Percentiles rank a stretch among this genome's conserved stretches.
Evolutionary conservation across 2,113 vertebrate genomes (phyloP).

Genomic region (Macquaria australasica): DNA sequence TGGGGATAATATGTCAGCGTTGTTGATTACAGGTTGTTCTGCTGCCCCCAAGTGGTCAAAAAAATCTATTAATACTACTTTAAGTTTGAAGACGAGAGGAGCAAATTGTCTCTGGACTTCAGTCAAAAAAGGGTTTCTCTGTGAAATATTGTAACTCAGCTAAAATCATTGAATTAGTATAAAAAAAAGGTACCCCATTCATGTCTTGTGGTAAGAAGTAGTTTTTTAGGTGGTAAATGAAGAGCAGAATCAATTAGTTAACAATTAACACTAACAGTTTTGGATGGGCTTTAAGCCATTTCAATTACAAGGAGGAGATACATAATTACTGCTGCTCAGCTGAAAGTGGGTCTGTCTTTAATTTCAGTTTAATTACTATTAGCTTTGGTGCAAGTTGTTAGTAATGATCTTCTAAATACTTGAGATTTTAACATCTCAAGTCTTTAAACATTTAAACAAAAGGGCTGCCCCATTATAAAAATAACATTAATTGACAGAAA

Average conservation of each 20-base stretch:
- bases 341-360: background rate
- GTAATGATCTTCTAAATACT: background rate
- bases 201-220: background rate
- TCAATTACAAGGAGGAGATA: background rate
- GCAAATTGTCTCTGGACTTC: background rate
- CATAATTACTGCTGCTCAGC: background rate
- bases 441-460: background rate
- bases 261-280: background rate
- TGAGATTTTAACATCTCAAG: background rate
- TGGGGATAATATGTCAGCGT: background rate
- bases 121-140: background rate
- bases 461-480: background rate
- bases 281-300: background rate
- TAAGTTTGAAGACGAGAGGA: background rate
- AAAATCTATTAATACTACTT: no score
- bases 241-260: background rate
- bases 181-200: background rate
- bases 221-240: background rate
- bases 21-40: background rate
- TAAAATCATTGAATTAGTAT: background rate
- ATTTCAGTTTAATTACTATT: background rate
- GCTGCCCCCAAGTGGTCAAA: background rate
- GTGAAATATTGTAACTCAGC: background rate
- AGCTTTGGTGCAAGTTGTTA: background rate
- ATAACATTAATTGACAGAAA: background rate